Evolutionary conservation across 2,113 vertebrate genomes (phyloP).

Genomic region (Tenebrosternarchus preto): DNA sequence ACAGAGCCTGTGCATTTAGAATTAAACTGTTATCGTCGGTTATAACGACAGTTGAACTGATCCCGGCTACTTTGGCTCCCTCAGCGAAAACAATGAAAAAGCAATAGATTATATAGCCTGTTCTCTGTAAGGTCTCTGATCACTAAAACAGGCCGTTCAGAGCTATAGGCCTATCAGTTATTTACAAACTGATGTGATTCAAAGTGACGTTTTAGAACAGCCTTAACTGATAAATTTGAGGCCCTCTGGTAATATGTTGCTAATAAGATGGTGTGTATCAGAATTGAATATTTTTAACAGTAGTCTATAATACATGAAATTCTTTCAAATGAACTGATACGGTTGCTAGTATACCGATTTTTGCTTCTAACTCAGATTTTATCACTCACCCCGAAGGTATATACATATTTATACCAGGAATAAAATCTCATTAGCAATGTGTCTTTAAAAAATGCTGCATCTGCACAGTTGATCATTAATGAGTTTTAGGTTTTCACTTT

Average conservation of each 20-base stretch:
- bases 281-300: slow-evolving; percentile 5
- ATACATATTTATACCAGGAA: slow-evolving; percentile 13
- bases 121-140: not conserved
- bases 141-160: not conserved
- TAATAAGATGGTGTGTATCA: not conserved
- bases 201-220: slow-evolving; percentile 10
- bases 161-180: not conserved
- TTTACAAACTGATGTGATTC: not conserved
- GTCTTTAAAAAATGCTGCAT: slow-evolving; percentile 30
- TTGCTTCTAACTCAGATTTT: not conserved
- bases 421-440: slow-evolving; percentile 19
- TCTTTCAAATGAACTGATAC: slow-evolving; percentile 6
- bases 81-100: too few species aligned
- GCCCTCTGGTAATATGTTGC: not conserved
- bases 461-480: slow-evolving; percentile 30
- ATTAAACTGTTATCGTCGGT: not conserved
- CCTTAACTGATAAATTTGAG: slow-evolving; percentile 6
- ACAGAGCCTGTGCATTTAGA: too few species aligned
- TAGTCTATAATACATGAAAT: not conserved
- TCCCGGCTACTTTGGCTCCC: not conserved
- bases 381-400: slow-evolving; percentile 5
- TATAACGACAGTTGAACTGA: not conserved
- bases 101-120: not conserved
- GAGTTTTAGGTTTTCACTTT: slow-evolving; percentile 15
- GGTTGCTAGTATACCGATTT: not conserved